phyloP scores from a whole-genome alignment of 2,113 vertebrate genomes.

The Takifugu bimaculatus region DNA sequence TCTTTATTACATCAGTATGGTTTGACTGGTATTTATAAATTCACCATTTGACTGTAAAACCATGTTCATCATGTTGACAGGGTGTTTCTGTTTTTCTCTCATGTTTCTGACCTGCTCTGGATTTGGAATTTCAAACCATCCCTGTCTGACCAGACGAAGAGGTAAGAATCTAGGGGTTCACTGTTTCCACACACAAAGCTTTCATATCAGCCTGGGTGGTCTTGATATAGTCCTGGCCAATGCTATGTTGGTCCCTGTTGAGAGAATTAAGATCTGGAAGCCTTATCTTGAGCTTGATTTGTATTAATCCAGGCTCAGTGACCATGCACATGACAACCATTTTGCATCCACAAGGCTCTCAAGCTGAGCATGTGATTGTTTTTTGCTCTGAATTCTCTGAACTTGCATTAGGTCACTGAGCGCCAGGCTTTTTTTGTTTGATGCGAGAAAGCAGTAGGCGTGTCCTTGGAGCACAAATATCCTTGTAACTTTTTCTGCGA shows the following conservation, averaged over 20 bases:
- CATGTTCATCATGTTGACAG: constrained; percentile 19
- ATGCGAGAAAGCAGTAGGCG: constrained; percentile 30
- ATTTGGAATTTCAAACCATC: constrained; percentile 25
- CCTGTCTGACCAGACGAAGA: constrained; percentile 68
- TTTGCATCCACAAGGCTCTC: constrained; percentile 5
- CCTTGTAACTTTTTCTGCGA: constrained; percentile 51
- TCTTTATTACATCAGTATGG: background rate
- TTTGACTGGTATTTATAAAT: background rate
- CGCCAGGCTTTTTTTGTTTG: constrained; percentile 20
- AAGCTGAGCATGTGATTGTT: constrained; percentile 4
- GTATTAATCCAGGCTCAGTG: background rate
- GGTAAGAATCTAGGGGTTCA: constrained; percentile 61
- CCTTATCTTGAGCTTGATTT: background rate
- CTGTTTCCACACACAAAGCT: too few species aligned
- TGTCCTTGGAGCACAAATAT: constrained; percentile 57
- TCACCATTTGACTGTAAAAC: background rate
- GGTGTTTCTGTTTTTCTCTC: constrained; percentile 25
- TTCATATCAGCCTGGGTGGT: too few species aligned
- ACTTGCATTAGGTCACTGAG: background rate
- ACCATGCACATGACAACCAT: background rate
- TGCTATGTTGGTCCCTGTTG: too few species aligned
- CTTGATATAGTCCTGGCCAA: too few species aligned
- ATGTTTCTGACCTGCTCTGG: constrained; percentile 30
- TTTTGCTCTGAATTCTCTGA: constrained; percentile 5
- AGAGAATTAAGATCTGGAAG: too few species aligned